Evolutionary conservation across 2,113 vertebrate species (phyloP), one percentile per base, ranked within the genome.

Genomic region (Ranitomeya variabilis): DNA sequence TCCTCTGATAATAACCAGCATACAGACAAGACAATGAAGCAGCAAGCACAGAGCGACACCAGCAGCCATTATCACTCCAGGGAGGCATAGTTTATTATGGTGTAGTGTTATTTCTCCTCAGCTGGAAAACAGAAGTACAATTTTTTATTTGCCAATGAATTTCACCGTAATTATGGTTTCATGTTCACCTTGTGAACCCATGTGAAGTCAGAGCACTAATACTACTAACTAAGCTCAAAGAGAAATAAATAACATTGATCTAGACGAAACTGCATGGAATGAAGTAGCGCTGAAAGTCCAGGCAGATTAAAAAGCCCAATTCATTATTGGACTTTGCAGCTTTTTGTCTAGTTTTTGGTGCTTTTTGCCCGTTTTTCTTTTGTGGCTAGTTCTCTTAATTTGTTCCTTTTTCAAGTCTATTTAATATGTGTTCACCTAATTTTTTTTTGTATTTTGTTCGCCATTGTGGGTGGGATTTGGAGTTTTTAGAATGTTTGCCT

Each of bases 121-220:
- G 81, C 62, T 69, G 67, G 37, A 54, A 83, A 83, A 45, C 60
- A n/a, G 19, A 67, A 67, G 62, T 7, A 21, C 62, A 51, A 66
- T 67, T 67, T 67, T 23, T 21, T 52, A 83, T 67, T 67, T 83
- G 81, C 37, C 60, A 16, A 67, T 83, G 62, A 67, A 62, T 83
- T 67, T 67, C 81, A 67, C 60, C 51, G 6, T 66, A 83, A 66
- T 83, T 83, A 66, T 83, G 52, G 62, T 62, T 67, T 82, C 37
- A 81, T 54, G 81, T 83, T 52, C 16, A 64, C 64, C 23, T 84
- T 84, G 82, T 69, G 66, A 69, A 69, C 82, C 51, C n/a, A 45
- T 23, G 62, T 54, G 82, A 84, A 55, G 51, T 45, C 45, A 51
- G 19, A 67, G 13, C 62, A 23, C 62, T 83, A 21, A 16, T 15